A percentile compares a stretch with the other conserved stretches of the same genome.
These are phyloP conservation scores for Electrona antarctica DNA, from an alignment of 2,113 vertebrate genomes.

Conservation along the genomic window DNA sequence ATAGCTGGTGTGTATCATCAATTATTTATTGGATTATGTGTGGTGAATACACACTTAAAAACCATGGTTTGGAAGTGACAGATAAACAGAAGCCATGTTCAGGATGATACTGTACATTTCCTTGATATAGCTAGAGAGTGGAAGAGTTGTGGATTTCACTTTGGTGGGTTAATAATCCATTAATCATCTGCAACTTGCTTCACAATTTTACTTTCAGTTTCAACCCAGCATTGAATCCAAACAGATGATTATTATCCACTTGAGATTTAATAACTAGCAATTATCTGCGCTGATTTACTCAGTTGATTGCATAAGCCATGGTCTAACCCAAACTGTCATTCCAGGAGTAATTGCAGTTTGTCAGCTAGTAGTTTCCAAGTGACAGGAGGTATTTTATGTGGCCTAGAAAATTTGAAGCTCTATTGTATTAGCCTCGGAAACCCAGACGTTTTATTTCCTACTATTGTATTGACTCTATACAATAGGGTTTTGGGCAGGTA, in stretches of 20 bases:
- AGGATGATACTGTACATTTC: neutral
- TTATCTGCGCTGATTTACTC: neutral
- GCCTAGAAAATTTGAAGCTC: no score
- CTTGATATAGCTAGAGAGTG: neutral
- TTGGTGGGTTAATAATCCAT: neutral
- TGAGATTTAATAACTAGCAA: neutral
- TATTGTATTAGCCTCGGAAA: no score
- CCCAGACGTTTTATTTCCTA: no score
- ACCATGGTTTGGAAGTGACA: conserved; percentile 1
- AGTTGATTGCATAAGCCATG: no score
- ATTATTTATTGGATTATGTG: conserved; percentile 20
- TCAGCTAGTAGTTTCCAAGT: no score
- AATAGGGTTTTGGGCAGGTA: no score
- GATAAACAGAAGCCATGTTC: neutral
- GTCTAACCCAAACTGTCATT: no score
- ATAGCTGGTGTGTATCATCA: neutral
- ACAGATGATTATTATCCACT: conserved; percentile 18
- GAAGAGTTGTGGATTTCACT: conserved; percentile 1
- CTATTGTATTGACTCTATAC: no score
- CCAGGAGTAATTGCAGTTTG: no score
- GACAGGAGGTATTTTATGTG: no score
- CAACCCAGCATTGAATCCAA: neutral
- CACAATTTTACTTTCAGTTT: conserved; percentile 4
- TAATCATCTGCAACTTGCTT: neutral
- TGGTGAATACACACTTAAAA: conserved; percentile 1